These are phyloP conservation scores for Pelvicachromis taeniatus DNA, from an alignment of 2,113 vertebrate species.

Conservation along the genomic window DNA sequence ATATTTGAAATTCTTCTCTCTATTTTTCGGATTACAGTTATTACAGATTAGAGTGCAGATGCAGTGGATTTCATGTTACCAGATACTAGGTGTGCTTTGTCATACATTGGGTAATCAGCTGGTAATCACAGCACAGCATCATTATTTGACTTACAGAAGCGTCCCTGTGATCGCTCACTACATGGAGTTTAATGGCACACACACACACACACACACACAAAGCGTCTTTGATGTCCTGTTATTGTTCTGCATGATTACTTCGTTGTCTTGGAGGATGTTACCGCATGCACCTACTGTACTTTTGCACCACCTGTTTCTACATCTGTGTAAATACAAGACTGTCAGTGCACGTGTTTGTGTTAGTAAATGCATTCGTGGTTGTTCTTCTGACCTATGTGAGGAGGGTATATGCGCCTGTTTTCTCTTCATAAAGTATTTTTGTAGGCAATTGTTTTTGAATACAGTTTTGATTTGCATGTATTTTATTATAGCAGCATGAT, in stretches of 20 bases:
- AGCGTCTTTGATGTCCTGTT: constrained; percentile 4
- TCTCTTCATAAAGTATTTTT: background rate
- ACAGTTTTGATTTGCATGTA: constrained; percentile 22
- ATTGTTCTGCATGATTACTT: constrained; percentile 44
- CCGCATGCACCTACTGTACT: constrained; percentile 38
- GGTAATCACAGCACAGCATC: background rate
- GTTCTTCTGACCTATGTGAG: background rate
- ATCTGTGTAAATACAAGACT: background rate
- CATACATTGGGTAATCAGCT: background rate
- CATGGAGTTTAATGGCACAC: background rate
- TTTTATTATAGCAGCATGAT: background rate
- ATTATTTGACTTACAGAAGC: background rate
- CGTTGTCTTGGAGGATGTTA: background rate
- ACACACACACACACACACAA: background rate
- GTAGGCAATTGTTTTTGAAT: background rate
- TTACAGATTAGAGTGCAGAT: background rate
- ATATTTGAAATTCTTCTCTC: background rate
- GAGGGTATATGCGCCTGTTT: background rate
- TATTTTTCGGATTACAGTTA: background rate
- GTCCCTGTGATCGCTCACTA: background rate
- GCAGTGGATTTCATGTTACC: background rate
- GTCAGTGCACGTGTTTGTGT: constrained; percentile 23
- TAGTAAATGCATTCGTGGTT: constrained; percentile 24
- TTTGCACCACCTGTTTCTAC: background rate
- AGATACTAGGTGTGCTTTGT: background rate